Base-by-base conservation (phyloP, 2,888 invertebrate species). In the Ashinkailepas kermadecensis region DNA sequence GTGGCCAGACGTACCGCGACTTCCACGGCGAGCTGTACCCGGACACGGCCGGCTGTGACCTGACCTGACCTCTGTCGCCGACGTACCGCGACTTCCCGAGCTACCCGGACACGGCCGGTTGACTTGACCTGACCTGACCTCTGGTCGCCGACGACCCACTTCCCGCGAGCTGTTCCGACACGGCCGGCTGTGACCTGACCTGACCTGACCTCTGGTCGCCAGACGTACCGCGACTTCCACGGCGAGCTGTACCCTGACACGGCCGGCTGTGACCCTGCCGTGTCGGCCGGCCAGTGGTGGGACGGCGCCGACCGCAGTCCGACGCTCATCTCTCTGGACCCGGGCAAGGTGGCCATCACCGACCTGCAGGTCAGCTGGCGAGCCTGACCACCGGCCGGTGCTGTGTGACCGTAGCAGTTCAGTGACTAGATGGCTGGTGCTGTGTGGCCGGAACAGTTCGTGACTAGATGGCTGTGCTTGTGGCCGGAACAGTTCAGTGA, bases 11-110 rank as follows among this genome's bases (percentile, higher is more conserved):
- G 80, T 96, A 96, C 88, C 91, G 95, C 86, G 97, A 98, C 85
- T 98, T 96, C 87, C 97, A 98, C 88, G 92, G 93, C 7, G 98
- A 98, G 88, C 89, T 98, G 83, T 98, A 94, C 89, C 97, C 97
- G 0, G 96, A 96, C 82, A 98, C 97, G 0, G 89, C 91, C 64
- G 95, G 95, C 79, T 92, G 91, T 80, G 91, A 93, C 84, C 93
- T 39, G 39, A 39, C 39, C 39, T 39, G 39, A 39, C 39, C 39
- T 39, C 39, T 39, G 39, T 39, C 2, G 39, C 39, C 39, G 94
- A 93, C 94, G 79, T 96, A 96, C 88, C 91, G 95, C 86, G 97
- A 98, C 85, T 98, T 96, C 87, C 97, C 7, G 98, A 98, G 88
- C 89, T 98, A 94, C 89, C 97, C 97, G 0, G 96, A 96, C 82